These are phyloP conservation scores for Lithophane semibrunnea DNA, from an alignment of 2,888 invertebrate genomes.

Conservation along the genomic window DNA sequence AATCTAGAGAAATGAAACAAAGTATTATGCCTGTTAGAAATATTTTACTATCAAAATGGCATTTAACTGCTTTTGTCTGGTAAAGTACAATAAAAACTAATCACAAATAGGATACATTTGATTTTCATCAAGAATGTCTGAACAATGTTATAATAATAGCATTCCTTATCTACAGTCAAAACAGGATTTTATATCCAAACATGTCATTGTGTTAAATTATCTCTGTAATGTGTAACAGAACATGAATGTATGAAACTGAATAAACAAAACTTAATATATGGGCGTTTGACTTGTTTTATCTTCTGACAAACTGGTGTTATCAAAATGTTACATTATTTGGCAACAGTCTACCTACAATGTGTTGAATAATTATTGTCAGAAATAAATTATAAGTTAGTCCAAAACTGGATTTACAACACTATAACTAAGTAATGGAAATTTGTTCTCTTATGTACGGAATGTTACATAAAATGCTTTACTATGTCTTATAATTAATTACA, in stretches of 20 bases:
- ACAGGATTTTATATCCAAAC: conserved; percentile 43
- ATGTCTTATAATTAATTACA: conserved; percentile 38
- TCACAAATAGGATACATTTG: conserved; percentile 29
- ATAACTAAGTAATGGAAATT: conserved; percentile 23
- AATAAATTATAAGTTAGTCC: neutral
- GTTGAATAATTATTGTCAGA: neutral
- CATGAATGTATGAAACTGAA: conserved; percentile 76
- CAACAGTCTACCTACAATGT: neutral
- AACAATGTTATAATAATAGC: conserved; percentile 33
- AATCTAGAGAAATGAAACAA: conserved; percentile 38
- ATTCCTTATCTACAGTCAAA: conserved; percentile 48
- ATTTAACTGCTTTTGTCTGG: conserved; percentile 35
- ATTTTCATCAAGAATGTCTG: conserved; percentile 16
- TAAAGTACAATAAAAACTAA: conserved; percentile 39
- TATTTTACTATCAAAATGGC: conserved; percentile 41
- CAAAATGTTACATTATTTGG: conserved; percentile 22
- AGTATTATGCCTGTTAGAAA: conserved; percentile 22
- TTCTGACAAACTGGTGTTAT: conserved; percentile 19
- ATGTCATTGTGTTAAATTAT: conserved; percentile 41
- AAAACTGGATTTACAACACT: conserved; percentile 7
- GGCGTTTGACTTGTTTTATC: conserved; percentile 43
- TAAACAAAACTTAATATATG: conserved; percentile 65
- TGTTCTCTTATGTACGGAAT: conserved; percentile 58
- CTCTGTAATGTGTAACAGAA: conserved; percentile 44
- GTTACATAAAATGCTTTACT: conserved; percentile 48